Evolutionary conservation across 2,113 vertebrate genomes (phyloP).

Genomic region (Hystrix brachyura): DNA sequence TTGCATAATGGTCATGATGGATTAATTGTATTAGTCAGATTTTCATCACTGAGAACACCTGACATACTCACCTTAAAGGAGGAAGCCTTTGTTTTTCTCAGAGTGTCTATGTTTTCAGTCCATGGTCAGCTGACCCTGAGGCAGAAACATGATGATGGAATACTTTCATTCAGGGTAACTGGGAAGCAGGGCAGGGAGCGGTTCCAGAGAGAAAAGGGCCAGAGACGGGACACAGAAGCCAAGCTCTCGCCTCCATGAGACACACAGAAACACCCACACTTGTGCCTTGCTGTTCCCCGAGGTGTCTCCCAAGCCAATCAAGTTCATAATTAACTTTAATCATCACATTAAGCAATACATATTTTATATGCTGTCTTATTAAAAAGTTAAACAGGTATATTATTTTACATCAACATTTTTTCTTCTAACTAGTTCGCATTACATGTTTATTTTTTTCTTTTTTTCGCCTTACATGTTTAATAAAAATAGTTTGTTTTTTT

Average conservation of each 20-base stretch:
- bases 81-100: background rate
- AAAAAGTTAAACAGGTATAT: background rate
- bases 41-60: background rate
- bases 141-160: no score
- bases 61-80: background rate
- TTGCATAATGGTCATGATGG: background rate
- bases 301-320: background rate
- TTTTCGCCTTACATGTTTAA: background rate
- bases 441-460: background rate
- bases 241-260: no score
- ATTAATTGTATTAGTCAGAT: background rate
- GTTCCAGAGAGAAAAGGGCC: background rate
- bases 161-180: background rate
- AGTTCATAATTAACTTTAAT: background rate
- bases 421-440: background rate
- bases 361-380: background rate
- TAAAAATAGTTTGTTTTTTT: background rate
- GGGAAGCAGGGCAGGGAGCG: no score
- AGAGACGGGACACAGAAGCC: no score
- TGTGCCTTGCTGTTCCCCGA: no score
- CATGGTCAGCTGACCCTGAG: background rate
- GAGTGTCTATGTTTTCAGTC: background rate
- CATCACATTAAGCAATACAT: background rate
- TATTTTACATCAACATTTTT: background rate
- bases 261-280: no score